Evolutionary conservation across 1,140 invertebrate genomes (phyloP), one percentile per base, ranked within the genome.

Genomic region (Gonatopus flavifemur): DNA sequence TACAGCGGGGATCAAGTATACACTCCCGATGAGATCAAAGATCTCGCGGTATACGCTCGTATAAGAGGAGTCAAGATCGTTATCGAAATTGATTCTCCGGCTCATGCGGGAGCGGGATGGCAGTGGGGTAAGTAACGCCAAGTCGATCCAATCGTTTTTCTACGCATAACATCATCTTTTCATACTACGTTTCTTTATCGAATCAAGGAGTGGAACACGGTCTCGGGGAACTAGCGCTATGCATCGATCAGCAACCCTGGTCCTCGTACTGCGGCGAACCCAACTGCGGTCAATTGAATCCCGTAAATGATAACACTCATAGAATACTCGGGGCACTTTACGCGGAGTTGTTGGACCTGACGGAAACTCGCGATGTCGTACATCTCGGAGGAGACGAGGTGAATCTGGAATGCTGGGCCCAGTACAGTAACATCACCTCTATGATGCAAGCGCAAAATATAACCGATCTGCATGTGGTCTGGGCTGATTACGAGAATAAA

Each of bases 331-430:
- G 82, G 41, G 80, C 84, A 22, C 69, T 93, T 1, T 89, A 89
- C 52, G 71, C 78, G 28, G 74, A 77, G 21, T 33, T 77, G 1
- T 40, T 77, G 25, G 74, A 75, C 5, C 37, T 77, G 3, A 78
- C 76, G 1, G 74, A 74, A 40, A 53, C 76, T 13, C 69, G 70
- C 0, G 89, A 92, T 63, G 77, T 92, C 1, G 76, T 85, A 1
- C 92, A 94, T 57, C 85, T 93, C 78, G 91, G 91, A 9, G 91
- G 91, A 3, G 91, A 94, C 74, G 91, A 94, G 78, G 88, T 91
- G 30, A 79, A 86, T 66, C 67, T 86, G 1, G 84, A 86, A n/a
- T 90, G 88, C 52, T 90, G 88, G 88, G 78, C 80, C 6, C 86
- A 88, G 57, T 78, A 81, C 37, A 45, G 70, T 2, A 77, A 80